These are phyloP conservation scores for Yponomeuta evonymella DNA, from an alignment of 2,888 invertebrate genomes.

Conservation along the genomic window DNA sequence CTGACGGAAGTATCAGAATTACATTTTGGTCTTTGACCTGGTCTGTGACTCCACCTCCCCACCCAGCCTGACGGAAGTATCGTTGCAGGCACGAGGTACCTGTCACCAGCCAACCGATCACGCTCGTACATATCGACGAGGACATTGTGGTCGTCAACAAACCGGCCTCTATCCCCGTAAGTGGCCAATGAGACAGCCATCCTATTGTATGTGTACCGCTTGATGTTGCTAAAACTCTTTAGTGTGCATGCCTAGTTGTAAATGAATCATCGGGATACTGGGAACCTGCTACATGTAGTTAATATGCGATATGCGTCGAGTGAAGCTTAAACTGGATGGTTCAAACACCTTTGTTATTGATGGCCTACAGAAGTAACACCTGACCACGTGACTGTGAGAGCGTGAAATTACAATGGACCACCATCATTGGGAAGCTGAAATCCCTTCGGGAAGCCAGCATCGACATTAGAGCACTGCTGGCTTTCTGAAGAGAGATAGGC, in stretches of 20 bases:
- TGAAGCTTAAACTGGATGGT: too few species aligned
- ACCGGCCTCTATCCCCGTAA: constrained; percentile 99
- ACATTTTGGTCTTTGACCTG: background rate
- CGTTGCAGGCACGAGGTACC: constrained; percentile 98
- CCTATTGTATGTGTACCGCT: constrained; percentile 30
- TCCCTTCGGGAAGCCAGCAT: too few species aligned
- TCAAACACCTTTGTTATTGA: too few species aligned
- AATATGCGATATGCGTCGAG: too few species aligned
- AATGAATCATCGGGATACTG: background rate
- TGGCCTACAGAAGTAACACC: too few species aligned
- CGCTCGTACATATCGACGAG: constrained; percentile 98
- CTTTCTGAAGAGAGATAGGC: too few species aligned
- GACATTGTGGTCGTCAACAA: constrained; percentile 99
- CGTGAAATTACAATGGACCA: too few species aligned
- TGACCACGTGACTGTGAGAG: too few species aligned
- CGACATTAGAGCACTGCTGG: too few species aligned
- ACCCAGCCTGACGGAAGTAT: constrained; percentile 66
- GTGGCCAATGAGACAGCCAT: constrained; percentile 90
- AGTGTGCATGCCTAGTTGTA: constrained; percentile 19
- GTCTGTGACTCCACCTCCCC: constrained; percentile 2
- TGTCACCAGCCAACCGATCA: constrained; percentile 96
- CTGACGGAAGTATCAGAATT: background rate
- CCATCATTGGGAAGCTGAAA: too few species aligned
- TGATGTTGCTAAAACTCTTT: constrained; percentile 22
- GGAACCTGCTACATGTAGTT: too few species aligned